Conservation (phyloP, 2,888 invertebrate species). For the Diogma glabrata region DNA sequence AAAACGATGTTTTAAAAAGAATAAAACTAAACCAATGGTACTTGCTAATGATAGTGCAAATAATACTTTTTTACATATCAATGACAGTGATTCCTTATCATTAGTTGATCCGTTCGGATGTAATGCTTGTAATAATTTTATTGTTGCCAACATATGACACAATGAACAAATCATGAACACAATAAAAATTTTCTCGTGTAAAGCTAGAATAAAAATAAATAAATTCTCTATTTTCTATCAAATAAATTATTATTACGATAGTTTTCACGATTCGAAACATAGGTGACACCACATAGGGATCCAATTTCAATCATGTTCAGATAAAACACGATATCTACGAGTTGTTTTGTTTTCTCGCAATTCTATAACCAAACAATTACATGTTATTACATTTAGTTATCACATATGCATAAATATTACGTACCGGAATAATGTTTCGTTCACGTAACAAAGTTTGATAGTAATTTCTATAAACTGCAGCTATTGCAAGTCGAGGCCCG, state of each 20-base stretch:
- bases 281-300: conserved; percentile 82
- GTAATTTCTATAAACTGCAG: conserved; percentile 74
- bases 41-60: conserved; percentile 65
- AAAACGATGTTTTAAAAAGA: conserved; percentile 81
- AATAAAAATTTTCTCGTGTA: conserved; percentile 85
- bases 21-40: conserved; percentile 72
- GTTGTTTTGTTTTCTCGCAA: conserved; percentile 43
- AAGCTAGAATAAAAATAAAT: conserved; percentile 45
- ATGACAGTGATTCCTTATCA: conserved; percentile 38
- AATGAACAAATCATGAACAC: conserved; percentile 77
- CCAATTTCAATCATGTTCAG: conserved; percentile 74
- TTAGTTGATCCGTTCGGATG: conserved; percentile 27
- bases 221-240: background rate
- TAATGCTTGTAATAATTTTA: conserved; percentile 42
- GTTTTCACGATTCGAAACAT: conserved; percentile 88
- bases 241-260: conserved; percentile 62
- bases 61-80: conserved; percentile 58
- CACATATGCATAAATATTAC: too few relatives aligned
- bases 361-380: conserved; percentile 4
- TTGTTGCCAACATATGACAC: conserved; percentile 67
- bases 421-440: conserved; percentile 37
- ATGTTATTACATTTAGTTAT: too few relatives aligned
- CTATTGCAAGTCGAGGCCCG: conserved; percentile 81
- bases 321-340: conserved; percentile 66
- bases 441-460: conserved; percentile 55